Base-by-base conservation (phyloP, 2,888 invertebrate species). In the Stenotaenia linearis region DNA sequence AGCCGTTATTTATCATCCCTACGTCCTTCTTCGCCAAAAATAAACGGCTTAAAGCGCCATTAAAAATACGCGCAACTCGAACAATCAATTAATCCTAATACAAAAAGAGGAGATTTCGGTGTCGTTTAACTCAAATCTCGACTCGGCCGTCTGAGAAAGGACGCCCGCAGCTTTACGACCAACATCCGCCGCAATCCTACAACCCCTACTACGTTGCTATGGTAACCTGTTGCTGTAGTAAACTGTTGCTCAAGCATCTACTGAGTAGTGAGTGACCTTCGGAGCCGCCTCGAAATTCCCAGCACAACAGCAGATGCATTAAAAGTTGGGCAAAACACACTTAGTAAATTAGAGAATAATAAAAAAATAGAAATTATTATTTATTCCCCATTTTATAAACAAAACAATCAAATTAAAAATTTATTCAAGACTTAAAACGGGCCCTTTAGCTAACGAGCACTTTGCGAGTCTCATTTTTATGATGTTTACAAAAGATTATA, bases 191-290 rank as follows among this genome's bases (percentile, higher is more conserved):
- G n/a, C 69, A 69, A 69, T 69, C 25, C 69, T 28, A 15, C 69
- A 12, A 9, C 69, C 69, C 69, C 61, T 9, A 23, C 69, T 10
- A n/a, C 37, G 75, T 75, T 75, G 75, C 75, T 75, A 75, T 75
- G 75, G 37, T 37, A 37, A 75, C 75, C 75, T 75, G 75, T 75
- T 75, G 75, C 75, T 37, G n/a, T 75, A 37, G 75, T 37, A 75
- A 75, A 32, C 75, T 75, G 75, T 75, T 75, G 75, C 75, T 75
- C 69, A 69, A 69, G 69, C 69, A 69, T 69, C 69, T 69, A 69
- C 50, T 50, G 32, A 32, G 32, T 32, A 45, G 6, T 45, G 69
- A 45, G 6, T 45, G 69, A 69, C 69, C 69, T 69, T 69, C 69
- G 10, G 25, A 25, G 69, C n/a, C n/a, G 56, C 69, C 28, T 69